Conservation (phyloP, 2,888 invertebrate genomes). For the Aleiodes testaceus region DNA sequence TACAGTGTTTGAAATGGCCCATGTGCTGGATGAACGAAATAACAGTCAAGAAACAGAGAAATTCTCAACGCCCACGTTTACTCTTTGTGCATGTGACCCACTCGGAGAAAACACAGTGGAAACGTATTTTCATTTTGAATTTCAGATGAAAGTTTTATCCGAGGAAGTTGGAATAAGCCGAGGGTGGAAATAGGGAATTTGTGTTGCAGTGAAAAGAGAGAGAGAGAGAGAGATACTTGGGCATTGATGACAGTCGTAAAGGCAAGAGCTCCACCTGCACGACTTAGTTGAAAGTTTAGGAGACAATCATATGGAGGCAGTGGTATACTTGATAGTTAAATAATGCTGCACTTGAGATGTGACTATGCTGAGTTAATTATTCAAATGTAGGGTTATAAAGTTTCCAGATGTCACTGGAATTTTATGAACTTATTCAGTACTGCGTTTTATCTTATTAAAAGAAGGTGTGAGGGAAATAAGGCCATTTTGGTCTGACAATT, state of each 20-base stretch:
- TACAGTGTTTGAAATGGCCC: slow-evolving; percentile 3
- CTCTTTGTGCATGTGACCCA: slow-evolving; percentile 9
- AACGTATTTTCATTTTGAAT: slow-evolving; percentile 20
- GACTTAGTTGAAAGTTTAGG: slow-evolving; percentile 14
- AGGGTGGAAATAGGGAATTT: background rate
- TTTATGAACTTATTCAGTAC: too few relatives aligned
- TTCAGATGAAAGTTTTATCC: slow-evolving; percentile 9
- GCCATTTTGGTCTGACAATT: too few relatives aligned
- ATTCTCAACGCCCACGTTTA: slow-evolving; percentile 7
- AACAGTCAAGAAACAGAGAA: background rate
- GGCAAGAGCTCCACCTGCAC: background rate
- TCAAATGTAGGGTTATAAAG: background rate
- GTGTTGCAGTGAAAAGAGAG: background rate
- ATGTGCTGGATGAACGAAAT: background rate
- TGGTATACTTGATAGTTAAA: slow-evolving; percentile 6
- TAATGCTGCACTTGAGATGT: slow-evolving; percentile 1
- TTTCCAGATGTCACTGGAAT: background rate
- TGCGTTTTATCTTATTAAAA: too few relatives aligned
- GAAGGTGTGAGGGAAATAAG: too few relatives aligned
- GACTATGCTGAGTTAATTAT: slow-evolving; percentile 1
- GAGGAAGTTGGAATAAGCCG: background rate
- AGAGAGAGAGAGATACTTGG: slow-evolving; percentile 1
- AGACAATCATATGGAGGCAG: slow-evolving; percentile 2
- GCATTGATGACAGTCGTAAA: slow-evolving; percentile 26
- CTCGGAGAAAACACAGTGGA: background rate